phyloP scores from a whole-genome alignment of 1,140 invertebrate species.

The Saxidomus purpurata region DNA sequence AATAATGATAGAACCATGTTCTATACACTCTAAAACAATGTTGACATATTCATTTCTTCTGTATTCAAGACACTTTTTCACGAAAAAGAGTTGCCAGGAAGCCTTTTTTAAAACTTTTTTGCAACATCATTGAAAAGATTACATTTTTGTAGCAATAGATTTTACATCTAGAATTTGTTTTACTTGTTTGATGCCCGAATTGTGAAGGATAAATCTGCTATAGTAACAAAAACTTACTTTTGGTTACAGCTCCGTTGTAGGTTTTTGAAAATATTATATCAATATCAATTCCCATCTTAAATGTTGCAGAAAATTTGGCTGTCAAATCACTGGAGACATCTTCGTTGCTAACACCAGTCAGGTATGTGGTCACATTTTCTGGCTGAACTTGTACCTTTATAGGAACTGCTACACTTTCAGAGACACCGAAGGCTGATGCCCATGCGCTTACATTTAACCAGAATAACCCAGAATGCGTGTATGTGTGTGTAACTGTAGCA shows the following conservation, averaged over 20 bases:
- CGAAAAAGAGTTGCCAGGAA: too few relatives aligned
- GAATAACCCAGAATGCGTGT: slow-evolving; percentile 41
- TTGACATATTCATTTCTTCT: too few relatives aligned
- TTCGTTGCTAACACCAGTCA: not conserved
- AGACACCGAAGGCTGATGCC: not conserved
- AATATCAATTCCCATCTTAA: slow-evolving; percentile 9
- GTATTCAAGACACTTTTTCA: too few relatives aligned
- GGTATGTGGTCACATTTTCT: slow-evolving; percentile 26
- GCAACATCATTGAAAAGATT: too few relatives aligned
- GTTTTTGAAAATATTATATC: slow-evolving; percentile 15
- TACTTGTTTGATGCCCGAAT: too few relatives aligned
- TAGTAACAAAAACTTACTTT: slow-evolving; percentile 22
- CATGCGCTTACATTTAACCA: slow-evolving; percentile 24
- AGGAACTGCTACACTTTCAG: slow-evolving; percentile 18
- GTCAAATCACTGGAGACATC: slow-evolving; percentile 29
- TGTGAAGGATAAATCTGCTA: too few relatives aligned
- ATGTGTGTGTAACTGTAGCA: slow-evolving; percentile 12
- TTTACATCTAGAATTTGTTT: too few relatives aligned
- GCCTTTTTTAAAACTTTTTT: too few relatives aligned
- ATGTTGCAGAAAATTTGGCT: not conserved
- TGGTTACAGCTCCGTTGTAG: not conserved
- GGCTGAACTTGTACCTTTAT: slow-evolving; percentile 34
- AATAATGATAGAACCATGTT: too few relatives aligned
- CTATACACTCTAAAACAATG: too few relatives aligned
- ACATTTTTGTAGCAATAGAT: too few relatives aligned